These are phyloP conservation scores for Onychostoma macrolepis DNA, from an alignment of 2,113 vertebrate genomes.

Conservation along the genomic window DNA sequence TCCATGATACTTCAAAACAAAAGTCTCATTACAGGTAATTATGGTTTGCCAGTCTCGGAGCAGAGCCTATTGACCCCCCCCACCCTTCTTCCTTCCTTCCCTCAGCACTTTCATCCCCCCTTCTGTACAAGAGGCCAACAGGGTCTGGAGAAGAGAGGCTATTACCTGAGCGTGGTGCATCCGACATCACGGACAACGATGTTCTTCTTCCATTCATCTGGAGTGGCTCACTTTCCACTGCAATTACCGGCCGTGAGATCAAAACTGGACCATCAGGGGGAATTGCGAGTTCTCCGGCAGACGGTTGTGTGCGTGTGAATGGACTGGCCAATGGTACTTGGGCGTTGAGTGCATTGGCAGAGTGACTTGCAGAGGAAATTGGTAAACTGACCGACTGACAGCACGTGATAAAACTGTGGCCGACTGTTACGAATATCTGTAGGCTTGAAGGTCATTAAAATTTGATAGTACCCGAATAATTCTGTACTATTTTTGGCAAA, in stretches of 20 bases:
- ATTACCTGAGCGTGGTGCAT: conserved; percentile 72
- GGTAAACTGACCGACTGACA: conserved; percentile 28
- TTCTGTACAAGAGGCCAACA: conserved; percentile 77
- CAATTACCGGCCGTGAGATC: conserved; percentile 78
- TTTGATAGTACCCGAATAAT: too few species aligned
- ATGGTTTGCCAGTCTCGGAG: conserved; percentile 82
- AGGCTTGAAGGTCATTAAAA: not conserved
- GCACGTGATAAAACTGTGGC: not conserved
- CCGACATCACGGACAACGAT: conserved; percentile 71
- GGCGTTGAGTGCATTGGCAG: conserved; percentile 19
- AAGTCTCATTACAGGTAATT: conserved; percentile 96
- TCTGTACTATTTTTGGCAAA: too few species aligned
- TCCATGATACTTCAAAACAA: conserved; percentile 90
- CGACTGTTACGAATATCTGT: not conserved
- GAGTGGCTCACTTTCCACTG: conserved; percentile 79
- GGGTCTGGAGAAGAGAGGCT: conserved; percentile 57
- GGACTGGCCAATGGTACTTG: conserved; percentile 27
- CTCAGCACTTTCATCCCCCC: conserved; percentile 81
- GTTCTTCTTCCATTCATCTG: conserved; percentile 79
- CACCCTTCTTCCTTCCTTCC: conserved; percentile 49
- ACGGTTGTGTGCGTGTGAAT: conserved; percentile 48
- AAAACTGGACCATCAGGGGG: conserved; percentile 73
- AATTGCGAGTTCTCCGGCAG: conserved; percentile 46
- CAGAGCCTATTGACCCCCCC: conserved; percentile 49
- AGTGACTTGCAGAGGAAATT: conserved; percentile 60